phyloP scores from a whole-genome alignment of 2,113 vertebrate genomes.

The Melanotaenia duboulayi region DNA sequence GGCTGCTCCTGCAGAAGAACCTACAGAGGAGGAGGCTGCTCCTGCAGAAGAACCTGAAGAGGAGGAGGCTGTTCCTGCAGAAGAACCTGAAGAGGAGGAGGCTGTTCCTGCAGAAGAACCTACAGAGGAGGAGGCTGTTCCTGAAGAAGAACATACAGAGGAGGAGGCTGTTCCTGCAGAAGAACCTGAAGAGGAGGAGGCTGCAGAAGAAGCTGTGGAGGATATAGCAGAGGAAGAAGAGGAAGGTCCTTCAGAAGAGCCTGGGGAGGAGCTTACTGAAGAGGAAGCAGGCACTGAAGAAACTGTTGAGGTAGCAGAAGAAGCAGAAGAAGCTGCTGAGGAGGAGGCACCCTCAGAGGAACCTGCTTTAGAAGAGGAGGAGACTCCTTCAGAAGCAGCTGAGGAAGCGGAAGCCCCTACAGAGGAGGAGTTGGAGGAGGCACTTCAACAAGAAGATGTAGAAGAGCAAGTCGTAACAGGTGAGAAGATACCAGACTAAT shows the following conservation, averaged over 20 bases:
- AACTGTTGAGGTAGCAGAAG: slow-evolving; percentile 24
- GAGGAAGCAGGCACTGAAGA: slow-evolving; percentile 33
- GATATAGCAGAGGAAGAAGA: slow-evolving; percentile 3
- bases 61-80: slow-evolving; percentile 7
- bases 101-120: background rate
- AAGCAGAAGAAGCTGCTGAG: slow-evolving; percentile 3
- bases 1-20: slow-evolving; percentile 6
- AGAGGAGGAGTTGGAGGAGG: slow-evolving; percentile 33
- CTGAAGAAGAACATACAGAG: slow-evolving; percentile 7
- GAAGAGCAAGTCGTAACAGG: slow-evolving; percentile 38
- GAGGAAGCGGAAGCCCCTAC: slow-evolving; percentile 51
- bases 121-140: slow-evolving; percentile 38
- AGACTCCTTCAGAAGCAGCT: background rate
- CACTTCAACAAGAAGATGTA: background rate
- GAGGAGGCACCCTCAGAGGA: background rate
- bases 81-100: background rate
- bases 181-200: background rate
- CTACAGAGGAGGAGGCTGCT: slow-evolving; percentile 5
- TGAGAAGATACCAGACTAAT: slow-evolving; percentile 3
- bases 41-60: background rate
- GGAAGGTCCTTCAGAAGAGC: background rate
- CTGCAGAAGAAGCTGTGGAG: background rate
- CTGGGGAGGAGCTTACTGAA: slow-evolving; percentile 28
- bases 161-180: background rate
- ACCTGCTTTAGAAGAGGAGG: slow-evolving; percentile 2